phyloP scores from a whole-genome alignment of 1,140 invertebrate species.

The Muscidifurax raptorellus region DNA sequence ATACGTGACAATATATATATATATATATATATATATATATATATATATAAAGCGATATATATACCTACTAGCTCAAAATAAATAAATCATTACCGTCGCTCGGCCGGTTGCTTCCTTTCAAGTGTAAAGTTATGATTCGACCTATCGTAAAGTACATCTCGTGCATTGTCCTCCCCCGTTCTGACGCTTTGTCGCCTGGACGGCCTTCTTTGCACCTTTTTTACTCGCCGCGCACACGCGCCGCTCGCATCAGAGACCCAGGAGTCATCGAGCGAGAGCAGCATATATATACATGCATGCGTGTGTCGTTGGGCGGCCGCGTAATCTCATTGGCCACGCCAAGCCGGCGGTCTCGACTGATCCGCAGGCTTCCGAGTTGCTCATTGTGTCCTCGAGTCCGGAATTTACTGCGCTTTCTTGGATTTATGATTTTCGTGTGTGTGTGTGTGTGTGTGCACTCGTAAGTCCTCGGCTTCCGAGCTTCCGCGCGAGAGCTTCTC shows the following conservation, averaged over 20 bases:
- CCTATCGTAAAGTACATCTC: constrained; percentile 41
- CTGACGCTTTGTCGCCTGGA: constrained; percentile 21
- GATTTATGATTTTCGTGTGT: constrained; percentile 63
- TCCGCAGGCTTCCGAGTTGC: constrained; percentile 62
- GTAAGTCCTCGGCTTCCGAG: background rate
- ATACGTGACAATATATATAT: background rate
- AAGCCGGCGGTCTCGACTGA: constrained; percentile 61
- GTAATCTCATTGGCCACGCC: constrained; percentile 68
- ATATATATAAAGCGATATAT: no score
- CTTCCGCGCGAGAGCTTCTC: background rate
- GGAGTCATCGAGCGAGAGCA: constrained; percentile 32
- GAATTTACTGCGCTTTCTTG: constrained; percentile 65
- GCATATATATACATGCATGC: background rate
- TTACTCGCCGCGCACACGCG: background rate
- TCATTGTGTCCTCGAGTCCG: constrained; percentile 57
- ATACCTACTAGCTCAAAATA: constrained; percentile 41
- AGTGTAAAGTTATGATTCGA: constrained; percentile 39
- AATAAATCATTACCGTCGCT: constrained; percentile 43
- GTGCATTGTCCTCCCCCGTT: constrained; percentile 13
- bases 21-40: no score
- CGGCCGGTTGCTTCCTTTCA: constrained; percentile 19
- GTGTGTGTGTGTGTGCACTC: no score
- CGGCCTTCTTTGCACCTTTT: constrained; percentile 5
- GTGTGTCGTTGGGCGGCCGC: constrained; percentile 45
- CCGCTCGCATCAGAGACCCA: background rate